Percentiles rank a stretch among this genome's conserved stretches.
Conservation (phyloP, 30 jellyfish, hydroid and myxozoan genomes). For the Aurelia coerulea region DNA sequence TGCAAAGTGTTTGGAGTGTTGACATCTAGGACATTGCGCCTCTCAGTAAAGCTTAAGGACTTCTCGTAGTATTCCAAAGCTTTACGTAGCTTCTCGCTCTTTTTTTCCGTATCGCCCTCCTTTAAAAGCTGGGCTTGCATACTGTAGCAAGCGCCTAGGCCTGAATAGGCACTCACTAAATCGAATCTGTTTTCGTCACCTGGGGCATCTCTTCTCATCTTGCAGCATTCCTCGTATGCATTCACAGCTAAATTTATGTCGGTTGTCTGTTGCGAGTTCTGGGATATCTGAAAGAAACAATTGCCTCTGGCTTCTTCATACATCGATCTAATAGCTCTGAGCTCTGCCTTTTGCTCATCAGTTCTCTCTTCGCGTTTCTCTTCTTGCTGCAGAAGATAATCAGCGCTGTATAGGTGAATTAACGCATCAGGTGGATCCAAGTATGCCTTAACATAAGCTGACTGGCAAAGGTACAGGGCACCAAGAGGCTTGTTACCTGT, state of each 20-base stretch:
- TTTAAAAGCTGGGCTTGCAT: background rate
- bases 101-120: background rate
- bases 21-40: background rate
- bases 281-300: background rate
- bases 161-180: constrained; percentile 5
- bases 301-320: constrained; percentile 21
- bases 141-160: constrained; percentile 26
- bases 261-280: background rate
- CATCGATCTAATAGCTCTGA: constrained; percentile 14
- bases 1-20: constrained; percentile 9
- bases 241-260: constrained; percentile 11
- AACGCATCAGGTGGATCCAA: constrained; percentile 8
- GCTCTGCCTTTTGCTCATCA: background rate
- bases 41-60: background rate
- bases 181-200: constrained; percentile 1
- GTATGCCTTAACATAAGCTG: constrained; percentile 19
- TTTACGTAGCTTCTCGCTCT: background rate
- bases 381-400: background rate
- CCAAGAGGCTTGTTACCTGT: background rate
- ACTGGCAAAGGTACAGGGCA: constrained; percentile 20
- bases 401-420: background rate
- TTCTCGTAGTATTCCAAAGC: constrained; percentile 14
- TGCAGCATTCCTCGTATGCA: constrained; percentile 7
- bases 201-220: background rate
- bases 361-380: too few relatives aligned